These are phyloP conservation scores for Sebastes goodei DNA, from an alignment of 2,797 vertebrate genomes.

Conservation along the genomic window DNA sequence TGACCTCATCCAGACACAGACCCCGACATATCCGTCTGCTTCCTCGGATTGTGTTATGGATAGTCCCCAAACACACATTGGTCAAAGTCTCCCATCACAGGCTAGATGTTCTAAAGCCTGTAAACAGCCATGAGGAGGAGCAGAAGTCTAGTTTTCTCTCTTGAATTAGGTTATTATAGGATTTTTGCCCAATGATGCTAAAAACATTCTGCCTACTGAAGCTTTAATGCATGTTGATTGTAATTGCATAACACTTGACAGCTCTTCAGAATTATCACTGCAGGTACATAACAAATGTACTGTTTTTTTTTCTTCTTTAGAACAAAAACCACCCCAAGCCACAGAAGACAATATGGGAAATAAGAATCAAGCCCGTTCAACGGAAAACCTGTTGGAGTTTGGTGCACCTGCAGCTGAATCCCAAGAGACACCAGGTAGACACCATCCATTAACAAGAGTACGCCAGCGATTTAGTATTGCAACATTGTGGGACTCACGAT, in stretches of 20 bases:
- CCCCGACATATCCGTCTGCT: conserved; percentile 67
- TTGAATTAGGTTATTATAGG: too few species aligned
- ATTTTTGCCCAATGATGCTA: too few species aligned
- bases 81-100: background rate
- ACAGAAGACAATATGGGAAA: background rate
- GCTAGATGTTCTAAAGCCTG: too few species aligned
- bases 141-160: too few species aligned
- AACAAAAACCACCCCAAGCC: conserved; percentile 3
- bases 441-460: background rate
- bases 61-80: conserved; percentile 18
- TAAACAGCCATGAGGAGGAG: too few species aligned
- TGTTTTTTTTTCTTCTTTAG: conserved; percentile 7
- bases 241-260: background rate
- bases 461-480: background rate
- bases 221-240: background rate
- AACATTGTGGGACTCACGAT: background rate
- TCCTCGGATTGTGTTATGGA: conserved; percentile 73
- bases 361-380: background rate
- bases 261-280: background rate
- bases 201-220: too few species aligned
- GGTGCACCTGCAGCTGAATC: background rate
- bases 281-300: background rate
- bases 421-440: conserved; percentile 36
- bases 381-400: conserved; percentile 20
- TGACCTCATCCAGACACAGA: conserved; percentile 74